These are phyloP conservation scores for Nephila pilipes DNA, from an alignment of 1,140 invertebrate genomes.

Conservation along the genomic window DNA sequence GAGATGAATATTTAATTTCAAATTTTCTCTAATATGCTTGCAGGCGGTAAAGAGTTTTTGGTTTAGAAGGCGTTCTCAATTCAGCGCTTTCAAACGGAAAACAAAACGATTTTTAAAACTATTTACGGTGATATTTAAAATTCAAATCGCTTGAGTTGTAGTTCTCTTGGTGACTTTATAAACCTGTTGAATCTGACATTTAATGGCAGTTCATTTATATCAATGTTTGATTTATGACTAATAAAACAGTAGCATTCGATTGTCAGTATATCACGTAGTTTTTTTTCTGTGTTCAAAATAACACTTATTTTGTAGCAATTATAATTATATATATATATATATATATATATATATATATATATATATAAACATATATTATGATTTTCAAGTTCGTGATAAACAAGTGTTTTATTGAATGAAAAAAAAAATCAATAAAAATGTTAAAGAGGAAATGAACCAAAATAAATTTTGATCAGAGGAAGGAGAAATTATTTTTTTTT, in stretches of 20 bases:
- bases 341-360: too few species aligned
- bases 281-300: too few species aligned
- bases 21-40: conserved; percentile 26
- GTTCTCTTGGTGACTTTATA: not conserved
- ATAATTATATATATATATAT: too few species aligned
- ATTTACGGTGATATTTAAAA: not conserved
- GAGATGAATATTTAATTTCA: conserved; percentile 47
- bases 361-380: too few species aligned
- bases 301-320: too few species aligned
- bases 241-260: not conserved
- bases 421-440: too few species aligned
- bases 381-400: too few species aligned
- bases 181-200: not conserved
- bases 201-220: not conserved
- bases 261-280: not conserved
- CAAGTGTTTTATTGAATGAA: too few species aligned
- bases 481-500: too few species aligned
- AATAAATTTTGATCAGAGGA: too few species aligned
- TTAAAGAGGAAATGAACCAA: too few species aligned
- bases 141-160: not conserved
- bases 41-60: not conserved
- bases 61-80: not conserved
- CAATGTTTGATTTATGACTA: not conserved
- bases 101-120: not conserved
- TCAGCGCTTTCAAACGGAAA: not conserved